phyloP scores from a whole-genome alignment of 2,113 vertebrate species.

The Hiodon tergisus region DNA sequence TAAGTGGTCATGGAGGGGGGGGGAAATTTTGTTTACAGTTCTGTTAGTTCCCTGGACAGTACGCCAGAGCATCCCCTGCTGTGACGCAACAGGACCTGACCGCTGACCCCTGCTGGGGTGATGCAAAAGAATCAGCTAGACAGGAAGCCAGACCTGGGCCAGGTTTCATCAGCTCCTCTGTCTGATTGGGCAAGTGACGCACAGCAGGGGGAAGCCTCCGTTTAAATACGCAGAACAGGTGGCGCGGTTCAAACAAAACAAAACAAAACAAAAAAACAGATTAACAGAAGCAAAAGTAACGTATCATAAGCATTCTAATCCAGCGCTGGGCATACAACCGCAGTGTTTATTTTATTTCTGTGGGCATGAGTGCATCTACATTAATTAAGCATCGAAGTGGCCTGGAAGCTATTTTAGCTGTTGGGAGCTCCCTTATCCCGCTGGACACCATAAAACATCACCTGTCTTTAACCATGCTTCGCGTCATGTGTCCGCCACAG shows the following conservation, averaged over 20 bases:
- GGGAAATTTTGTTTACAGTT: too few species aligned
- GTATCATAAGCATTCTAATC: slow-evolving; percentile 1
- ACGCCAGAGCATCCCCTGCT: background rate
- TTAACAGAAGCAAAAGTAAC: slow-evolving; percentile 11
- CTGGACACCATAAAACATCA: too few species aligned
- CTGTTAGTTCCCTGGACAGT: background rate
- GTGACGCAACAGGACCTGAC: background rate
- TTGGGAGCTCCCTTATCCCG: too few species aligned
- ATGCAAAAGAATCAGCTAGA: background rate
- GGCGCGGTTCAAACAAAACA: slow-evolving; percentile 13
- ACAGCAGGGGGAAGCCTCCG: background rate
- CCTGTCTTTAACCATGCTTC: too few species aligned
- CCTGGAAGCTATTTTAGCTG: too few species aligned
- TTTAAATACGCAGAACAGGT: slow-evolving; percentile 23
- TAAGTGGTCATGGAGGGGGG: too few species aligned
- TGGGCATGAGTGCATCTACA: background rate
- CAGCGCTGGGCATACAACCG: background rate
- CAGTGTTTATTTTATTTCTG: background rate
- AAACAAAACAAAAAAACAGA: slow-evolving; percentile 22
- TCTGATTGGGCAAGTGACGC: background rate
- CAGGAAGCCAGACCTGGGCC: background rate
- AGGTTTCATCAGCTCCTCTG: background rate
- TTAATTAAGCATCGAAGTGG: too few species aligned
- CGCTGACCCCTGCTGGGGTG: background rate
- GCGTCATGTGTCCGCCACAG: too few species aligned